Evolutionary conservation across 1,140 invertebrate genomes (phyloP), one percentile per base, ranked within the genome.

Genomic region (Phymastichus coffea): DNA sequence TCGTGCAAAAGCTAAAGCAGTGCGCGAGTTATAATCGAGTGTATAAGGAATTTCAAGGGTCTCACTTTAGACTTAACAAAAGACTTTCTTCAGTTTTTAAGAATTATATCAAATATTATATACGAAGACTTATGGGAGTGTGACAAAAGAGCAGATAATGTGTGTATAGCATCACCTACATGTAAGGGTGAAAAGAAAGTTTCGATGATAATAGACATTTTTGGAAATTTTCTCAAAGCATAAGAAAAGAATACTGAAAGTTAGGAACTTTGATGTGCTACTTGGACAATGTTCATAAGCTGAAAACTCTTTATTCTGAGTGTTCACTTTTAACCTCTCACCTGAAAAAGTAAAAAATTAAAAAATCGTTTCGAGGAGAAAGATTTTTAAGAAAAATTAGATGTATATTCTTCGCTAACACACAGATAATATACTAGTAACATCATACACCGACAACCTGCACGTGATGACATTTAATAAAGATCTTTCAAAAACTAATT

Each of bases 301-400:
- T 35, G 46, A 60, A 65, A 64, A 67, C 61, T 72, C 67, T 66
- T 65, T 66, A 67, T 78, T 77, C 66, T 70, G 71, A 77, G 71
- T 71, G 68, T 76, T 76, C 66, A 73, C 66, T 67, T 63, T 51
- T 33, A 61, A 28, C 57, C 46, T 37, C 43, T 43, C 55, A 58
- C 57, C 61, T 64, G 54, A 70, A 60, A 59, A 59, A 35, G 47
- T 60, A 37, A 55, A 69, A 41, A 51, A 37, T n/a, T n/a, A n/a
- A n/a, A n/a, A n/a, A n/a, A n/a, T n/a, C n/a, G n/a, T n/a, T 41
- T 52, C 15, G 40, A 1, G n/a, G 23, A 47, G 28, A 47, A 53
- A 28, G 23, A 41, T 59, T 44, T 26, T 37, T 10, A 33, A 43
- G 23, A 41, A 35, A 14, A 22, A 17, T 61, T 57, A 38, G 47